Conservation (phyloP, 2,888 invertebrate genomes). For the Hartigia nigra region DNA sequence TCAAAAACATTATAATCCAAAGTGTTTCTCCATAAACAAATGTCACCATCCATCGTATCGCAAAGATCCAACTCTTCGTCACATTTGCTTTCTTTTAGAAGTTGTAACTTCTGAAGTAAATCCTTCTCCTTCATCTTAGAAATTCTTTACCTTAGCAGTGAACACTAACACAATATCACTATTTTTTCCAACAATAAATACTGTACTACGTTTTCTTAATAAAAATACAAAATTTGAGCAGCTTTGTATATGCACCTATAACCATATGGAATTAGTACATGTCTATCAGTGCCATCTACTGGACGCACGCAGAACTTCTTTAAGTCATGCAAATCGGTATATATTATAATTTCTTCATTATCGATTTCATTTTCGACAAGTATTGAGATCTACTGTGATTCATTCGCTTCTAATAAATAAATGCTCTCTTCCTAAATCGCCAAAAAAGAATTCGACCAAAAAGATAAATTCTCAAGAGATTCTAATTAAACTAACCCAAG, state of each 20-base stretch:
- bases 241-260: neutral
- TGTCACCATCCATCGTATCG: slow-evolving; percentile 32
- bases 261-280: neutral
- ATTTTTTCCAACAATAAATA: neutral
- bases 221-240: neutral
- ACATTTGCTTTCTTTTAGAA: slow-evolving; percentile 39
- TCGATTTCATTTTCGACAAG: neutral
- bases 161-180: neutral
- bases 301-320: neutral
- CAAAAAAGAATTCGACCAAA: neutral
- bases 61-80: slow-evolving; percentile 45
- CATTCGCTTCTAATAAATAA: neutral
- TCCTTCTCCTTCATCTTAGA: slow-evolving; percentile 24
- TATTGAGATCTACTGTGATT: neutral
- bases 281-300: neutral
- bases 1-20: slow-evolving; percentile 69
- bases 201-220: neutral
- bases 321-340: neutral
- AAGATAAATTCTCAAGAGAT: neutral
- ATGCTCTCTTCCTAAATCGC: neutral
- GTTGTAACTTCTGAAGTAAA: slow-evolving; percentile 27
- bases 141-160: neutral
- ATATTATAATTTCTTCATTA: neutral
- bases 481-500: no score
- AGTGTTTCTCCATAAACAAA: slow-evolving; percentile 69